A percentile compares a stretch with the other conserved stretches of the same genome.
phyloP scores from a whole-genome alignment of 2,113 vertebrate genomes.

The Todiramphus saurophagus region DNA sequence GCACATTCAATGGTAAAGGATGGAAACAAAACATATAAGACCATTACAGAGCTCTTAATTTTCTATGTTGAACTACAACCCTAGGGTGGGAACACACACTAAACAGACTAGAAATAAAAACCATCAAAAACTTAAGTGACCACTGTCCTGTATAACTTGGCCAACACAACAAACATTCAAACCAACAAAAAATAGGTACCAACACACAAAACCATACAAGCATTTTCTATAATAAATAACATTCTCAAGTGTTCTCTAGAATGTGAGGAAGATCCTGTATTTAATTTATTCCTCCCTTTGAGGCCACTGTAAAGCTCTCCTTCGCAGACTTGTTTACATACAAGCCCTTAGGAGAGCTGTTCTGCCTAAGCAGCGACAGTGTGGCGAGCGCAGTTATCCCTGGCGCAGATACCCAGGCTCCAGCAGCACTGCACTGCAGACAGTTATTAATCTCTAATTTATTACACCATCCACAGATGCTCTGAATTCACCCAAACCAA shows the following conservation, averaged over 20 bases:
- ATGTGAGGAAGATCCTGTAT: not conserved
- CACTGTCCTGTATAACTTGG: not conserved
- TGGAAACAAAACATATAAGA: not conserved
- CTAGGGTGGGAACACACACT: not conserved
- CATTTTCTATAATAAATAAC: not conserved
- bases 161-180: not conserved
- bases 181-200: not conserved
- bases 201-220: not conserved
- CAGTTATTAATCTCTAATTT: not conserved
- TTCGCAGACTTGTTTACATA: not conserved
- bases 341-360: not conserved
- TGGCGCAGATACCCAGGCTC: not conserved
- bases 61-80: not conserved
- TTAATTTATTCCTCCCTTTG: not conserved
- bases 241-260: accelerated
- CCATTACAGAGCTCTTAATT: not conserved
- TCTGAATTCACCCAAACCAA: not conserved
- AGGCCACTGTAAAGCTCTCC: not conserved
- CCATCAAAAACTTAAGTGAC: not conserved
- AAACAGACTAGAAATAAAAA: not conserved
- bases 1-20: not conserved
- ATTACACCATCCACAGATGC: not conserved
- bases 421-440: not conserved
- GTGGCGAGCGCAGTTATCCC: not conserved
- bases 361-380: not conserved